Conservation (phyloP, 2,888 invertebrate species). For the Apodemia mormo region DNA sequence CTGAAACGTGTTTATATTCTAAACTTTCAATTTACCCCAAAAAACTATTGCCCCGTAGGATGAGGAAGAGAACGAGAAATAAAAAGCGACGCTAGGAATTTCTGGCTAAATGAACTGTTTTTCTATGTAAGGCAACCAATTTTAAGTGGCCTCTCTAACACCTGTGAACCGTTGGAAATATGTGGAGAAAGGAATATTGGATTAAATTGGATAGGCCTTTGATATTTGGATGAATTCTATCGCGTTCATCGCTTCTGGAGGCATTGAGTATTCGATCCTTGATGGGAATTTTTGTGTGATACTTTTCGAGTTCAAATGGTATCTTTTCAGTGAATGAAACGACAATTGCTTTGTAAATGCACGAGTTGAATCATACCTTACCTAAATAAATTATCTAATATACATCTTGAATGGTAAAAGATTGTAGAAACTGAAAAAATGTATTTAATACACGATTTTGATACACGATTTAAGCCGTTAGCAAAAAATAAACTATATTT, state of each 20-base stretch:
- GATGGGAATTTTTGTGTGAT: background rate
- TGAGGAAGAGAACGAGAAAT: background rate
- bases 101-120: conserved; percentile 5
- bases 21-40: conserved; percentile 17
- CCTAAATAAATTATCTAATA: too few species aligned
- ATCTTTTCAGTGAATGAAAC: background rate
- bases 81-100: conserved; percentile 3
- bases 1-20: conserved; percentile 1
- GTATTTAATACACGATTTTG: too few species aligned
- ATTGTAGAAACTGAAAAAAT: too few species aligned
- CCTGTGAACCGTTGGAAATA: background rate
- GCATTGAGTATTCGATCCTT: background rate
- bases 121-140: conserved; percentile 13
- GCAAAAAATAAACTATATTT: too few species aligned
- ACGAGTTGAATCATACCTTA: background rate
- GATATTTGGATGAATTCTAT: conserved; percentile 9
- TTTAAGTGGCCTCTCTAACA: conserved; percentile 12
- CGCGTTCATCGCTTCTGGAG: background rate
- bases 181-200: background rate
- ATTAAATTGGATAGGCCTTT: conserved; percentile 9
- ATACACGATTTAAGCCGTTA: too few species aligned
- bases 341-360: background rate
- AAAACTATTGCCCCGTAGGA: background rate
- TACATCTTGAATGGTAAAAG: too few species aligned
- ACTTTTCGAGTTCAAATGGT: background rate